Conservation (phyloP, 2,797 vertebrate genomes). For the Kryptolebias ocellatus region DNA sequence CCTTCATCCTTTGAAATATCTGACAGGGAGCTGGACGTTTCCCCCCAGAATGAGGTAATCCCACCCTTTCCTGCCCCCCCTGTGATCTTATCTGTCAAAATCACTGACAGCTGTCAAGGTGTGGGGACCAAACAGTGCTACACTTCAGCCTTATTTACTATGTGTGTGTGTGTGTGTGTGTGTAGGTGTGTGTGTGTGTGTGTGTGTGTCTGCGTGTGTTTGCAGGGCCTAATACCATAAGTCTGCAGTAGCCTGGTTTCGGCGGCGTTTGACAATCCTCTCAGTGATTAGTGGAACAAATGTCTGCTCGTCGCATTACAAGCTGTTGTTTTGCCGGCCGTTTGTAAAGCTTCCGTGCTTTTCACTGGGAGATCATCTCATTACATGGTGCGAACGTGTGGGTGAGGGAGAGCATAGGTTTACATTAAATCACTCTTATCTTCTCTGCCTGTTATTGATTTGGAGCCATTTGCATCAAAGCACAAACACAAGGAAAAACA, state of each 20-base stretch:
- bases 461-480: slow-evolving; percentile 20
- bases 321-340: slow-evolving; percentile 63
- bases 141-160: slow-evolving; percentile 23
- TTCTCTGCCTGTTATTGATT: slow-evolving; percentile 39
- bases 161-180: slow-evolving; percentile 2
- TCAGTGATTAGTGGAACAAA: slow-evolving; percentile 73
- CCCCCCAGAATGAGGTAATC: slow-evolving; percentile 53
- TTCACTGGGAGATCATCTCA: slow-evolving; percentile 55
- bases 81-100: slow-evolving; percentile 42
- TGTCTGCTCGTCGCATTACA: slow-evolving; percentile 67
- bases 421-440: slow-evolving; percentile 42
- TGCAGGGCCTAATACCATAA: slow-evolving; percentile 54
- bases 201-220: slow-evolving; percentile 23
- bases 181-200: slow-evolving; percentile 18
- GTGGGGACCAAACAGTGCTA: slow-evolving; percentile 45
- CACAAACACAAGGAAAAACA: slow-evolving; percentile 10
- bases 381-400: slow-evolving; percentile 37
- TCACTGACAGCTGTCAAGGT: slow-evolving; percentile 67
- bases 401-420: not conserved
- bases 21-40: slow-evolving; percentile 18
- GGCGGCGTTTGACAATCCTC: slow-evolving; percentile 57
- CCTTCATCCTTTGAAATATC: slow-evolving; percentile 13
- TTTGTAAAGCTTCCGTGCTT: slow-evolving; percentile 61
- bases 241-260: slow-evolving; percentile 61
- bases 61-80: slow-evolving; percentile 50